Percentiles rank a stretch among this genome's conserved stretches.
Evolutionary conservation across 1,140 invertebrate genomes (phyloP).

Genomic region (Hyphantria cunea): DNA sequence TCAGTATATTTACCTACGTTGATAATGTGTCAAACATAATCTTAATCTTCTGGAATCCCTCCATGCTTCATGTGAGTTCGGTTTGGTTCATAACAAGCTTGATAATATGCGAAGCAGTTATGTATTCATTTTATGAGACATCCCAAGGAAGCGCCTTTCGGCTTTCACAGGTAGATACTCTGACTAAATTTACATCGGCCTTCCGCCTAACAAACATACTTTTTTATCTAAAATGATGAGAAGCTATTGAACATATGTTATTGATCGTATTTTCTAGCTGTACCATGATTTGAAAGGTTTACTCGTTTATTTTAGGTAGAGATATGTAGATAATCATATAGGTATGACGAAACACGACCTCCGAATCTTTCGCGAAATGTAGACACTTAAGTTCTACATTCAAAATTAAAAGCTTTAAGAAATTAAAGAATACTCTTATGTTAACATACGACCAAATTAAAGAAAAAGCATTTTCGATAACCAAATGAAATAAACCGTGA

Average conservation of each 20-base stretch:
- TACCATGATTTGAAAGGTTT: slow-evolving; percentile 23
- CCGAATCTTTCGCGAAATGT: slow-evolving; percentile 26
- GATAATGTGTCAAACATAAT: slow-evolving; percentile 64
- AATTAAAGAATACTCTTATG: slow-evolving; percentile 43
- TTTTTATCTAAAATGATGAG: slow-evolving; percentile 14
- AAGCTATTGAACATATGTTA: slow-evolving; percentile 8
- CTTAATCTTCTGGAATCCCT: slow-evolving; percentile 57
- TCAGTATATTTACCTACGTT: slow-evolving; percentile 50
- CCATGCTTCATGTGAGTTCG: slow-evolving; percentile 53
- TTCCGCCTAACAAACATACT: slow-evolving; percentile 38
- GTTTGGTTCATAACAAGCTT: slow-evolving; percentile 57
- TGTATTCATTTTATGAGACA: slow-evolving; percentile 77
- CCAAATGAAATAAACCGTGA: slow-evolving; percentile 38
- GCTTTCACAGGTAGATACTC: slow-evolving; percentile 41
- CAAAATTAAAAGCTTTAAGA: slow-evolving; percentile 39
- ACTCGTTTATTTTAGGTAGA: neutral
- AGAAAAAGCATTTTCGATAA: slow-evolving; percentile 34
- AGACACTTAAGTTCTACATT: slow-evolving; percentile 31
- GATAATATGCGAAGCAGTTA: slow-evolving; percentile 68
- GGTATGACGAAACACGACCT: slow-evolving; percentile 23
- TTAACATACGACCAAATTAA: slow-evolving; percentile 44
- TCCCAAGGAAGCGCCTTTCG: slow-evolving; percentile 56
- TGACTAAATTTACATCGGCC: slow-evolving; percentile 53
- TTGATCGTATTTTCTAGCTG: slow-evolving; percentile 37
- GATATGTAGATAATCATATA: too few relatives aligned